These are phyloP conservation scores for Ypsolopha sequella DNA, from an alignment of 2,888 invertebrate genomes.

Conservation along the genomic window DNA sequence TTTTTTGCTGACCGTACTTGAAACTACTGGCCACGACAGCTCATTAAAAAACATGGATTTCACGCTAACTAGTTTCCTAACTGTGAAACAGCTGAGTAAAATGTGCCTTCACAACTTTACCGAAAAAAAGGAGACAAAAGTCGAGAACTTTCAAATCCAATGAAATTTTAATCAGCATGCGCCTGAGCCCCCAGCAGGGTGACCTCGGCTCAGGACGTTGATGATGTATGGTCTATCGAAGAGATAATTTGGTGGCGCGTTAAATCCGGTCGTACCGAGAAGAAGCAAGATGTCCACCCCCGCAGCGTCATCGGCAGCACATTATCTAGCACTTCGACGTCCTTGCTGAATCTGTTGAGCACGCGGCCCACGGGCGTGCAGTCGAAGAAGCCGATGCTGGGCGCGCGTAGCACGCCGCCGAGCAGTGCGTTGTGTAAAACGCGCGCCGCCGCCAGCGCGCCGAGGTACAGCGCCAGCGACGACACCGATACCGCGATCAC, in stretches of 20 bases:
- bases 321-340: conserved; percentile 79
- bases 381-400: conserved; percentile 81
- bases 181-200: too few relatives aligned
- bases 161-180: too few relatives aligned
- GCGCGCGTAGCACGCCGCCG: conserved; percentile 74
- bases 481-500: conserved; percentile 76
- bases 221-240: conserved; percentile 4
- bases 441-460: conserved; percentile 73
- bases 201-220: not conserved
- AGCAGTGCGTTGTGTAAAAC: conserved; percentile 76
- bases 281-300: conserved; percentile 77
- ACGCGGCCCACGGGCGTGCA: conserved; percentile 84
- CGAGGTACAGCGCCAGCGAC: conserved; percentile 76
- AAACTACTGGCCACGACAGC: too few relatives aligned
- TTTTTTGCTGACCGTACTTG: too few relatives aligned
- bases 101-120: too few relatives aligned
- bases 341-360: conserved; percentile 83
- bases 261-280: conserved; percentile 60
- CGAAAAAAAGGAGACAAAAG: too few relatives aligned
- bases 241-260: not conserved
- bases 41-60: too few relatives aligned
- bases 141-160: too few relatives aligned
- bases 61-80: too few relatives aligned
- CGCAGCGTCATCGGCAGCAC: conserved; percentile 78
- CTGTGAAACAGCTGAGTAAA: too few relatives aligned